Conservation (phyloP, 2,888 invertebrate genomes). For the Siphonodentalium dalli region DNA sequence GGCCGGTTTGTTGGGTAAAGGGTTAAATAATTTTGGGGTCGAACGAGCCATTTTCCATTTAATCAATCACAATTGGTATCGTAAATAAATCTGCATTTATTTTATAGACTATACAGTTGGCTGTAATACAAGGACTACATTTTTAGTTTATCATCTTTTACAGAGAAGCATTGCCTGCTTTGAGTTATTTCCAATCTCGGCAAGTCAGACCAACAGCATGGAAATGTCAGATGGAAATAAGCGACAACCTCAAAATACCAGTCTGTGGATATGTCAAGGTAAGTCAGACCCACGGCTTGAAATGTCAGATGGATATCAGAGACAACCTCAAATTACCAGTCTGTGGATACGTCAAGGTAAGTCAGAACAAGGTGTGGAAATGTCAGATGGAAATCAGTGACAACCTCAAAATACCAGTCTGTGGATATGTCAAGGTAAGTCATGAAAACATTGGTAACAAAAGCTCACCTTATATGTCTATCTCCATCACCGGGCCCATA, state of each 20-base stretch:
- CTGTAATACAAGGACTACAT: background rate
- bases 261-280: slow-evolving; percentile 71
- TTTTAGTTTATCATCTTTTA: slow-evolving; percentile 24
- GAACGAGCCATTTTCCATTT: too few species aligned
- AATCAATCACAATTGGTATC: too few species aligned
- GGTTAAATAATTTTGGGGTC: too few species aligned
- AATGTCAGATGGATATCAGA: slow-evolving; percentile 71
- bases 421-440: slow-evolving; percentile 69
- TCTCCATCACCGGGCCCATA: too few species aligned
- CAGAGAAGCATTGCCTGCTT: slow-evolving; percentile 71
- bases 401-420: slow-evolving; percentile 72
- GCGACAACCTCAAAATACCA: slow-evolving; percentile 70
- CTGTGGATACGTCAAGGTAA: slow-evolving; percentile 69
- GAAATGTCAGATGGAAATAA: slow-evolving; percentile 72
- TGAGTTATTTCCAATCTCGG: slow-evolving; percentile 65
- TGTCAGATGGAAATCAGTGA: slow-evolving; percentile 69
- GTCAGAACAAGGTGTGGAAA: slow-evolving; percentile 71
- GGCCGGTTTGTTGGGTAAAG: too few species aligned
- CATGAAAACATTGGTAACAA: too few species aligned
- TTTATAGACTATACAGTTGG: background rate
- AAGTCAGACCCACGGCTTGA: slow-evolving; percentile 70
- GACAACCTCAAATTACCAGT: slow-evolving; percentile 72
- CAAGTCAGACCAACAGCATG: slow-evolving; percentile 69
- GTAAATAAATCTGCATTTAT: background rate
- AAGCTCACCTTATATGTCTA: too few species aligned